A percentile compares a stretch with the other conserved stretches of the same genome.
Evolutionary conservation across 2,113 vertebrate genomes (phyloP).

Genomic region (Perca flavescens): DNA sequence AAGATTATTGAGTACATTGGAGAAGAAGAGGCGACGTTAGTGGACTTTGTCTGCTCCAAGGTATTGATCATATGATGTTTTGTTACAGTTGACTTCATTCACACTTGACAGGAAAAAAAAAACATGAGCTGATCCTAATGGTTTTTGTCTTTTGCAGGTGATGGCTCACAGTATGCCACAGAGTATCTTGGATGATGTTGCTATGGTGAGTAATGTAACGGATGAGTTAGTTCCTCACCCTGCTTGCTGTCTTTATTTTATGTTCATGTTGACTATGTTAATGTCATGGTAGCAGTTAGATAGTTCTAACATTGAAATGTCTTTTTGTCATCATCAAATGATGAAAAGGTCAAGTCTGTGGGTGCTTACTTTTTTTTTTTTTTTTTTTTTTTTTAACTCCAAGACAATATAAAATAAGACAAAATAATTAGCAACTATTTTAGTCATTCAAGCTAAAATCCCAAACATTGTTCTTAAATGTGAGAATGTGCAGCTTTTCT

Average conservation of each 20-base stretch:
- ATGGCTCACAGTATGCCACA: constrained; percentile 98
- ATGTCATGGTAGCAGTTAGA: not conserved
- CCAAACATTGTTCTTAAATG: not conserved
- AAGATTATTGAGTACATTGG: constrained; percentile 99
- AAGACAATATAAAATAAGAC: too few relatives aligned
- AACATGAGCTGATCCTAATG: not conserved
- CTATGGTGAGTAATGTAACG: constrained; percentile 90
- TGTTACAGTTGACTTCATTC: not conserved
- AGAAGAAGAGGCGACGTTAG: constrained; percentile 96
- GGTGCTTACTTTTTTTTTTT: not conserved
- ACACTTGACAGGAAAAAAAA: not conserved
- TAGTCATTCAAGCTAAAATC: too few relatives aligned
- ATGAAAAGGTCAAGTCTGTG: not conserved
- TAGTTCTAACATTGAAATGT: not conserved
- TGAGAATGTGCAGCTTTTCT: not conserved
- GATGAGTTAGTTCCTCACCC: not conserved
- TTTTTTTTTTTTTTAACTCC: not conserved
- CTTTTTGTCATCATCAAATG: too few relatives aligned
- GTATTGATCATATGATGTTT: constrained; percentile 72
- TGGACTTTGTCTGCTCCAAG: constrained; percentile 99
- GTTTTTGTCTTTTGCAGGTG: constrained; percentile 84
- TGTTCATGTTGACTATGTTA: not conserved
- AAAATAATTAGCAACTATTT: too few relatives aligned
- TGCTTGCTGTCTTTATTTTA: not conserved
- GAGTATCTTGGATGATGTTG: constrained; percentile 98